phyloP scores from a whole-genome alignment of 2,797 vertebrate genomes.

The Pelobates cultripes region DNA sequence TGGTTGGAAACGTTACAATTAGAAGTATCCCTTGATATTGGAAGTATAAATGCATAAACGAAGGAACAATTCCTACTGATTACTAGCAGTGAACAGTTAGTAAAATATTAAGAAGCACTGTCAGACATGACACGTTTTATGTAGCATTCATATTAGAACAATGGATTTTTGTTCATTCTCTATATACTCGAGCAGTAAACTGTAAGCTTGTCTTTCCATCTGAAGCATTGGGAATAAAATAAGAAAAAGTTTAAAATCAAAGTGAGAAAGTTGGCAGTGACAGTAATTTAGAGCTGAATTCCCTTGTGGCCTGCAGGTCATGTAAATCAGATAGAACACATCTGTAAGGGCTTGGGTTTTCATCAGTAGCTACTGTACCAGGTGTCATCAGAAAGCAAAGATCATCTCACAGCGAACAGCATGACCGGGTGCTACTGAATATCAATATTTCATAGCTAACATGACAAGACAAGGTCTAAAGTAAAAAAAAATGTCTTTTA shows the following conservation, averaged over 20 bases:
- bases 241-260: not conserved
- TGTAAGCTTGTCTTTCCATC: too few relatives aligned
- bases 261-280: slow-evolving; percentile 18
- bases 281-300: slow-evolving; percentile 9
- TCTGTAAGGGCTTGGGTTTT: slow-evolving; percentile 28
- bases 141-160: too few relatives aligned
- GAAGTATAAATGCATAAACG: too few relatives aligned
- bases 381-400: slow-evolving; percentile 34
- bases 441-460: slow-evolving; percentile 32
- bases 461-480: slow-evolving; percentile 25
- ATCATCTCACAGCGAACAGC: slow-evolving; percentile 9
- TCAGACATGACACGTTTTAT: too few relatives aligned
- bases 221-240: not conserved
- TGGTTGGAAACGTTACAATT: too few relatives aligned
- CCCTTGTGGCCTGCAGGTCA: slow-evolving; percentile 23
- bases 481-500: slow-evolving; percentile 4
- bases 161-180: too few relatives aligned
- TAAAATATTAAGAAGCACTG: too few relatives aligned
- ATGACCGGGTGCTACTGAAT: slow-evolving; percentile 17
- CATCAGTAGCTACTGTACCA: slow-evolving; percentile 18
- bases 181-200: too few relatives aligned
- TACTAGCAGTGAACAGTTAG: too few relatives aligned
- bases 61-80: too few relatives aligned
- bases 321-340: slow-evolving; percentile 28
- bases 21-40: too few relatives aligned